A percentile compares a stretch with the other conserved stretches of the same genome.
Conservation (phyloP, 2,888 invertebrate genomes). For the Caenorhabditis sp. region DNA sequence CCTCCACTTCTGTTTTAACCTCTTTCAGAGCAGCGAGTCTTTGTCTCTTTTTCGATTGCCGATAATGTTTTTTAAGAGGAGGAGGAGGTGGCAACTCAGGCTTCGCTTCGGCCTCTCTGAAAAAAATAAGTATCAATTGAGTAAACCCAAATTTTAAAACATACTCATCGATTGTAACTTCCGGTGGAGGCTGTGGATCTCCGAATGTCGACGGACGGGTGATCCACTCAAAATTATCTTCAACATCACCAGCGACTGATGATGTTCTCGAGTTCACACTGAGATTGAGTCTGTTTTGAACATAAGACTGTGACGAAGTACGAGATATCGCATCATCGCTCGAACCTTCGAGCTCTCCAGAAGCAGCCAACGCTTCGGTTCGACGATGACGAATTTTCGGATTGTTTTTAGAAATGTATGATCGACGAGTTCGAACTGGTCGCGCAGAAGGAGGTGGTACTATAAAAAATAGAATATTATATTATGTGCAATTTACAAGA, state of each 20-base stretch:
- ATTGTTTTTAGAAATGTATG: slow-evolving; percentile 20
- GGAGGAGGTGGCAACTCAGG: slow-evolving; percentile 7
- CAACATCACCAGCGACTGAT: background rate
- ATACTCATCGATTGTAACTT: slow-evolving; percentile 7
- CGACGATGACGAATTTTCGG: slow-evolving; percentile 11
- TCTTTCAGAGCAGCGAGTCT: background rate
- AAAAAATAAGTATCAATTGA: background rate
- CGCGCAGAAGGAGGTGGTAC: background rate
- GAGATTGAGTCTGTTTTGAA: no score
- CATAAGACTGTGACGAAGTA: background rate
- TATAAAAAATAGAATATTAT: no score
- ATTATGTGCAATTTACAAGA: background rate
- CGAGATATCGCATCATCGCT: slow-evolving; percentile 4
- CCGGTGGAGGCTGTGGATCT: slow-evolving; percentile 5
- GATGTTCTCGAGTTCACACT: background rate
- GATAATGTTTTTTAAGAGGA: slow-evolving; percentile 1
- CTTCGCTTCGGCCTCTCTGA: background rate
- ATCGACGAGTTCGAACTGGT: slow-evolving; percentile 2
- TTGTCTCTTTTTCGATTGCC: slow-evolving; percentile 16
- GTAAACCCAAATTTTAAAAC: no score
- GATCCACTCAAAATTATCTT: background rate
- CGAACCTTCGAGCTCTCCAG: background rate
- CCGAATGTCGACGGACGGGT: background rate
- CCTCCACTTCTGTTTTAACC: background rate
- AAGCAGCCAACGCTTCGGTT: background rate